A percentile compares a stretch with the other conserved stretches of the same genome.
phyloP scores from a whole-genome alignment of 2,888 invertebrate genomes.

The Andricus quercusramuli region DNA sequence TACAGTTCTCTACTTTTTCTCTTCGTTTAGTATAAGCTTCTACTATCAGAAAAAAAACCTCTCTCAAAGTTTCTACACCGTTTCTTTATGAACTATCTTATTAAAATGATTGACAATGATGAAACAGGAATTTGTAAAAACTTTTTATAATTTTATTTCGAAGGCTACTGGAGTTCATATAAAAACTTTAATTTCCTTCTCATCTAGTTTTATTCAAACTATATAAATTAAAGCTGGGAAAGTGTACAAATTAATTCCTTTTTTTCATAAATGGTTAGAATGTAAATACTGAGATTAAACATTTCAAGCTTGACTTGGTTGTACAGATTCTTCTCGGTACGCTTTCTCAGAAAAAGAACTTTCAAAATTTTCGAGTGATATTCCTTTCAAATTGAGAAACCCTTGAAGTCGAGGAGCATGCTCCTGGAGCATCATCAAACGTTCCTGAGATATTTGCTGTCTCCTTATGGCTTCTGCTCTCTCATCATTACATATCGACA shows the following conservation, averaged over 20 bases:
- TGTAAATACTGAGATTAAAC: not conserved
- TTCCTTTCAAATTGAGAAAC: slow-evolving; percentile 55
- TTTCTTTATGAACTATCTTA: not conserved
- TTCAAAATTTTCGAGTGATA: not conserved
- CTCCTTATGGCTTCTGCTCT: not conserved
- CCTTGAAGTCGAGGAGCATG: slow-evolving; percentile 55
- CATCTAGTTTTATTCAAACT: too few species aligned
- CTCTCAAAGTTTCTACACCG: not conserved
- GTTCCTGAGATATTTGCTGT: slow-evolving; percentile 1
- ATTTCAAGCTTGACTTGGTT: not conserved
- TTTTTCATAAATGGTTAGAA: too few species aligned
- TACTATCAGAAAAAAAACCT: not conserved
- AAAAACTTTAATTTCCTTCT: not conserved
- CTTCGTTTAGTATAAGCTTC: not conserved
- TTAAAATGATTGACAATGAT: not conserved
- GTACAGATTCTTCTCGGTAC: not conserved
- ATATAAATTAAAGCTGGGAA: too few species aligned
- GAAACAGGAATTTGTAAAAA: not conserved
- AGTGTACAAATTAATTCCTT: not conserved
- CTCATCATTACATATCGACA: not conserved
- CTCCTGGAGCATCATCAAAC: not conserved
- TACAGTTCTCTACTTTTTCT: too few species aligned
- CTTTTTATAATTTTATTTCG: not conserved
- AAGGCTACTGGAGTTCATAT: not conserved
- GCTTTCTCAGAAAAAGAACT: not conserved